Base-by-base conservation (phyloP, 2,888 invertebrate species). In the Microchrysa polita region DNA sequence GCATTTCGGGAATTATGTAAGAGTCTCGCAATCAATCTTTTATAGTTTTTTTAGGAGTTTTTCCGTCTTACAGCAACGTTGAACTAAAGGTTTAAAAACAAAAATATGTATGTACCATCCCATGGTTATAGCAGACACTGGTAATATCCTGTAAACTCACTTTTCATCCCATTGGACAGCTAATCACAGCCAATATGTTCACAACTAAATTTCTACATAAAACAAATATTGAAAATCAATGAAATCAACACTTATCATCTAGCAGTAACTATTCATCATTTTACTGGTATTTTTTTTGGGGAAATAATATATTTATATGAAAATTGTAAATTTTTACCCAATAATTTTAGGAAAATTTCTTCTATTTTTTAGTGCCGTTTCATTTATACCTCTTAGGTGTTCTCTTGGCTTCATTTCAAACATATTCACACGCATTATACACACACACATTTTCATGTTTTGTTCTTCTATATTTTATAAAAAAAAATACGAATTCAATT, bases 291-390 rank as follows among this genome's bases (percentile, higher is more conserved):
- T n/a, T n/a, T n/a, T n/a, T 48, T 48, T 48, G 4, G 48, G 55
- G 10, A 55, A 55, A 18, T 12, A 55, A n/a, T 12, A 57, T 55
- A 55, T 55, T 57, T 57, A 22, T 4, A 48, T n/a, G 16, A 59
- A 1, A 59, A n/a, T 59, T 23, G 10, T 22, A 59, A 57, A 59
- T 23, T 59, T 65, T 67, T 67, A 67, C 67, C 67, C 67, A 27
- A 67, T 67, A 59, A 34, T 34, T n/a, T n/a, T n/a, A 34, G 2
- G 27, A 59, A 59, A 57, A 22, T 27, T 23, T n/a, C 22, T 59
- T 20, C 2, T 5, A 48, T 23, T 59, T 57, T 16, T 4, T 5
- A 59, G 22, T 57, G 22, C 57, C 18, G 57, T 57, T n/a, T 57
- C 22, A 18, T 57, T 4, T 18, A 16, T 2, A n/a, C n/a, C n/a